Percentiles rank a stretch among this genome's conserved stretches.
phyloP scores from a whole-genome alignment of 2,888 invertebrate species.

The Patella ulyssiponensis region DNA sequence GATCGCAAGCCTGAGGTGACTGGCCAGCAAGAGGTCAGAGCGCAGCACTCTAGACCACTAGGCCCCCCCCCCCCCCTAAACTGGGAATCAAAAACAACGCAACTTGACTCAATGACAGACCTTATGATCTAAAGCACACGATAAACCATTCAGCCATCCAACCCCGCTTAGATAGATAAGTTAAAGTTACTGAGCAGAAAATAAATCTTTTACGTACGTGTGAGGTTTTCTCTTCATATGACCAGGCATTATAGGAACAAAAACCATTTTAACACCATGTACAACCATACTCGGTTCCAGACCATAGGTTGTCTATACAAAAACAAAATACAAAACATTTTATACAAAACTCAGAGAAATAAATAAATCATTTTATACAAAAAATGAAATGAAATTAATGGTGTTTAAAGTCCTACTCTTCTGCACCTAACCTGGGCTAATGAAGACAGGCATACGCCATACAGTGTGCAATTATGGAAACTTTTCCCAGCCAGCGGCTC shows the following conservation, averaged over 20 bases:
- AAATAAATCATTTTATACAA: background rate
- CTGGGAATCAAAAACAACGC: too few relatives aligned
- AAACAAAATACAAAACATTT: background rate
- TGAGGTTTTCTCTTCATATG: slow-evolving; percentile 68
- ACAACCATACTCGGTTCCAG: slow-evolving; percentile 66
- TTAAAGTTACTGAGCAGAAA: too few relatives aligned
- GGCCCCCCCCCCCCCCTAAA: too few relatives aligned
- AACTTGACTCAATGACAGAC: background rate
- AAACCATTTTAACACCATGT: slow-evolving; percentile 71
- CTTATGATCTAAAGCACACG: background rate
- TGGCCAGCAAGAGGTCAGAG: too few relatives aligned
- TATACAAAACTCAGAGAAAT: background rate
- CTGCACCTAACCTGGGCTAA: background rate
- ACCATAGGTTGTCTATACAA: slow-evolving; percentile 61
- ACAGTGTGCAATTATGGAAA: too few relatives aligned
- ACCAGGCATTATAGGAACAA: slow-evolving; percentile 70
- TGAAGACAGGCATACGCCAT: too few relatives aligned
- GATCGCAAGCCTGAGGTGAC: too few relatives aligned
- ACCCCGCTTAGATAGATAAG: too few relatives aligned
- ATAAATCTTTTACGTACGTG: slow-evolving; percentile 52
- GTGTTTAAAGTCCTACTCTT: background rate
- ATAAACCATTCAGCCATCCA: background rate
- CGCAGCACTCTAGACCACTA: too few relatives aligned
- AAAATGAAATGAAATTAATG: background rate
- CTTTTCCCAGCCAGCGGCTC: too few relatives aligned